phyloP scores from a whole-genome alignment of 2,113 vertebrate species.

The Aegotheles bennettii region DNA sequence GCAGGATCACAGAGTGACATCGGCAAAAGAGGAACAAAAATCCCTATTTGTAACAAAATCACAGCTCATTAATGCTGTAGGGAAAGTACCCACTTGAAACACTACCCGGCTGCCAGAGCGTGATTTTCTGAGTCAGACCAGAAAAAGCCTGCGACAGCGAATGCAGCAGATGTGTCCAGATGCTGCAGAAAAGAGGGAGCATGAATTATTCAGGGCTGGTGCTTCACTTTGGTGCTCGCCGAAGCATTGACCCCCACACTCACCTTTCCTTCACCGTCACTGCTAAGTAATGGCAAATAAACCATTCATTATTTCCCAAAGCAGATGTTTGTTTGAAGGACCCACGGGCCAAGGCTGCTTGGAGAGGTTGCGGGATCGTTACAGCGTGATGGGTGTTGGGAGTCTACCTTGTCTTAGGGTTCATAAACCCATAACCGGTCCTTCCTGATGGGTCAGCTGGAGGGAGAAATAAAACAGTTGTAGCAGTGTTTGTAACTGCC shows the following conservation, averaged over 20 bases:
- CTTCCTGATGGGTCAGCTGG: neutral
- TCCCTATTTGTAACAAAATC: constrained; percentile 42
- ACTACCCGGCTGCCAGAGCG: constrained; percentile 21
- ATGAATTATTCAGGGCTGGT: constrained; percentile 65
- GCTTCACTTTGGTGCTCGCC: neutral
- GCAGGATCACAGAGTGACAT: constrained; percentile 24
- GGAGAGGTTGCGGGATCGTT: accelerated
- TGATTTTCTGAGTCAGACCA: neutral
- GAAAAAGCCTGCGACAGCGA: accelerated
- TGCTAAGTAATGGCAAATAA: neutral
- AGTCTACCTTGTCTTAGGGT: neutral
- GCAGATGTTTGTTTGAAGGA: neutral
- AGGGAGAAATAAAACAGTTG: neutral
- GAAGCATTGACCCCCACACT: neutral
- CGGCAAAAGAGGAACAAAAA: constrained; percentile 43
- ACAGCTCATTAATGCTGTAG: neutral
- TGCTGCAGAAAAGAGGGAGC: neutral
- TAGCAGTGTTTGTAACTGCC: neutral
- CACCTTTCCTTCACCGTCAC: neutral
- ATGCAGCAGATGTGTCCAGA: constrained; percentile 26
- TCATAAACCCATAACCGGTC: neutral
- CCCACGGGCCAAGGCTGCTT: neutral
- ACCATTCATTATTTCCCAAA: neutral
- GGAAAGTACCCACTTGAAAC: constrained; percentile 45
- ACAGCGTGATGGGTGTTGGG: neutral